Evolutionary conservation across 2,797 vertebrate genomes (phyloP).

Genomic region (Pseudomugil gertrudae): DNA sequence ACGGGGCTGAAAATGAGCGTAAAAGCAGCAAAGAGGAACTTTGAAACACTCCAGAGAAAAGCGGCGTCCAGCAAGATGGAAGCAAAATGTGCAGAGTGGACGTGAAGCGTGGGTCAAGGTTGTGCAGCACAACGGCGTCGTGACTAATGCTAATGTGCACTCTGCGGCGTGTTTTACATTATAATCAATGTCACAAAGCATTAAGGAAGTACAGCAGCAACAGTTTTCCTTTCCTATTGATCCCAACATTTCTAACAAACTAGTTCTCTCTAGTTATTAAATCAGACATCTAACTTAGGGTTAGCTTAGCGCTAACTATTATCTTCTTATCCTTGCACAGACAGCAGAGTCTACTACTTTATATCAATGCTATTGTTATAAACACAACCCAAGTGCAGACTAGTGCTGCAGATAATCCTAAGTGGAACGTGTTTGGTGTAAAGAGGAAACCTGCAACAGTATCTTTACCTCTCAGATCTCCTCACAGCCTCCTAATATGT

Average conservation of each 20-base stretch:
- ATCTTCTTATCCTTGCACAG: background rate
- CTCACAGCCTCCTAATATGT: background rate
- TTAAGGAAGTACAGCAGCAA: background rate
- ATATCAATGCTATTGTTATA: background rate
- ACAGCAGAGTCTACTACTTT: background rate
- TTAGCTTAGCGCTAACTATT: too few species aligned
- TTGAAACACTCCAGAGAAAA: too few species aligned
- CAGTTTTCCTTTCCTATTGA: too few species aligned
- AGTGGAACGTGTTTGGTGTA: background rate
- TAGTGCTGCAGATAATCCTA: background rate
- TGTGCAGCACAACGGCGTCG: too few species aligned
- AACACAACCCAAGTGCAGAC: background rate
- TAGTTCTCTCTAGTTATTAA: too few species aligned
- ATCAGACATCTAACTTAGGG: too few species aligned
- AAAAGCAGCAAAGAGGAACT: too few species aligned
- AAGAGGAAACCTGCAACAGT: background rate
- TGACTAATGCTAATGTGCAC: too few species aligned
- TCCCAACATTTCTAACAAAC: background rate
- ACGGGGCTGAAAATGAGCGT: background rate
- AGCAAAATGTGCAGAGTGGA: background rate
- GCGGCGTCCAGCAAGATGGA: background rate
- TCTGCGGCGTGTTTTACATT: background rate
- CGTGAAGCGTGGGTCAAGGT: background rate
- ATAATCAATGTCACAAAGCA: background rate
- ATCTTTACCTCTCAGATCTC: background rate